Evolutionary conservation across 53 echinoderm and acorn worm genomes (phyloP), one percentile per base, ranked within the genome.

Genomic region (Arbacia lixula): DNA sequence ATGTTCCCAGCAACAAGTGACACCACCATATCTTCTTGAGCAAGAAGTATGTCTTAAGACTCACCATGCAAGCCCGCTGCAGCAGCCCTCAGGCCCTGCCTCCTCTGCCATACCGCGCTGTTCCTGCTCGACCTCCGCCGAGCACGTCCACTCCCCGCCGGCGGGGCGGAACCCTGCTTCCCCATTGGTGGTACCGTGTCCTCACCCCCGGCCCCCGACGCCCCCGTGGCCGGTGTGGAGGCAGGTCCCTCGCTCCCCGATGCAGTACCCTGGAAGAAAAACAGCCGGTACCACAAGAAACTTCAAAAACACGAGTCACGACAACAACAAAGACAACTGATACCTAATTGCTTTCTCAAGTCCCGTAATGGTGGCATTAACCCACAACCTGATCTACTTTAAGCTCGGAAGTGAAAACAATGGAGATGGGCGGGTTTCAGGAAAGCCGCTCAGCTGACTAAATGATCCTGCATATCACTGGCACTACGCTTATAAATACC

Each of bases 41-140:
- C n/a, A n/a, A n/a, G n/a, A n/a, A n/a, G n/a, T n/a, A n/a, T n/a
- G n/a, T n/a, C n/a, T n/a, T n/a, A n/a, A n/a, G 25, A 63, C 82
- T 43, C 12, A 81, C 82, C 82, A 64, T 81, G 82, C 17, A 81
- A 34, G 62, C 64, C 64, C 6, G 82, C 62, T 20, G 82, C 82
- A 17, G 82, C 82, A 21, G 82, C 62, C 20, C 82, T 24, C 16
- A 81, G 30, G 27, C 82, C 64, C 61, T 85, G 85, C 17, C 71
- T 36, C 27, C 43, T 66, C 60, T 71, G 85, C 85, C 72, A 72
- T 5, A 85, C 72, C 1, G 72, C 60, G 22, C 85, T 85, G 64
- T 63, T 81, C 32, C 85, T 36, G 21, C 26, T 25, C 9, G 53
- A 36, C 39, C 71, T 71, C 32, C 68, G 34, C 29, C 72, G 32